phyloP scores from a whole-genome alignment of 2,113 vertebrate genomes.

The Notiomystis cincta region DNA sequence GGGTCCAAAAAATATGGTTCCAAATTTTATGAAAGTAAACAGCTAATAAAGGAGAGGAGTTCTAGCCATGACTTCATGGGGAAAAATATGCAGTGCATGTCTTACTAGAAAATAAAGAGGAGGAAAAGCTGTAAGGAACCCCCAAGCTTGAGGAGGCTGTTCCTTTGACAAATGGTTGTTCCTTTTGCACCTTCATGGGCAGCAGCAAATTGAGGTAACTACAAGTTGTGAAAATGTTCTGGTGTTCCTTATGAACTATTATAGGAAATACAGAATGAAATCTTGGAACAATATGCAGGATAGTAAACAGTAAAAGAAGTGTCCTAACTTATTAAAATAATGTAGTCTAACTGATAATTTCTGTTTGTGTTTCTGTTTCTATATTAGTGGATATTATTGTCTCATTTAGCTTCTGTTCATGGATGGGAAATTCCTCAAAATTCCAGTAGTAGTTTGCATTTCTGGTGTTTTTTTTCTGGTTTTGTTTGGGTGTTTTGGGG shows the following conservation, averaged over 20 bases:
- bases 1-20: background rate
- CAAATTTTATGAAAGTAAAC: background rate
- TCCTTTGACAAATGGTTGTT: background rate
- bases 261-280: background rate
- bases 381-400: fast-evolving
- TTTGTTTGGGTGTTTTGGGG: background rate
- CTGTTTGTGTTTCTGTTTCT: background rate
- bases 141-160: background rate
- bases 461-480: background rate
- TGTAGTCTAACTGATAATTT: background rate
- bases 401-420: background rate
- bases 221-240: background rate
- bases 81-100: background rate
- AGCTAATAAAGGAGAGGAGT: background rate
- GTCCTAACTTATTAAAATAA: background rate
- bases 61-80: background rate
- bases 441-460: background rate
- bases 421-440: background rate
- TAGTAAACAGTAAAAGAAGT: background rate
- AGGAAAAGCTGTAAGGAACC: background rate
- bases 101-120: background rate
- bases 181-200: background rate
- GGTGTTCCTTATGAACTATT: background rate
- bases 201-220: background rate
- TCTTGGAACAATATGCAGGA: background rate